These are phyloP conservation scores for Dendroctonus ponderosae DNA, from an alignment of 1,140 invertebrate species.

Conservation along the genomic window DNA sequence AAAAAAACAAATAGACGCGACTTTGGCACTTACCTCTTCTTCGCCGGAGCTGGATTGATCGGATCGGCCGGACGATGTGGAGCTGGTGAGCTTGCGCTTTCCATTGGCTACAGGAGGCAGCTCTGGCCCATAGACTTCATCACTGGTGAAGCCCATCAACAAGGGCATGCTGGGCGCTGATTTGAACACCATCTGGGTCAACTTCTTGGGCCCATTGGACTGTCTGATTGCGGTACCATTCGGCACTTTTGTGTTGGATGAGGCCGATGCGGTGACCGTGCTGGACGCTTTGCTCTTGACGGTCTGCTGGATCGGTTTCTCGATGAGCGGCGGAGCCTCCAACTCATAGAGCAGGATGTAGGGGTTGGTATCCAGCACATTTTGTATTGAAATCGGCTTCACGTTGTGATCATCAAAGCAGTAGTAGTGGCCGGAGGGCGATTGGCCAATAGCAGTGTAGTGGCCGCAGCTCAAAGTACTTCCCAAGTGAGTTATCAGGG, in stretches of 20 bases:
- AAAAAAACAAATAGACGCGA: no score
- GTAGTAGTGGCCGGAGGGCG: slow-evolving; percentile 80
- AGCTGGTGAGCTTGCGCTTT: slow-evolving; percentile 28
- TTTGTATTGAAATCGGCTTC: slow-evolving; percentile 67
- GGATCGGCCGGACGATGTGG: slow-evolving; percentile 2
- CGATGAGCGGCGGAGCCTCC: slow-evolving; percentile 53
- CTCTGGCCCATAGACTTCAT: slow-evolving; percentile 47
- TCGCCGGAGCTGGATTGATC: slow-evolving; percentile 25
- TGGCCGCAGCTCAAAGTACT: slow-evolving; percentile 94
- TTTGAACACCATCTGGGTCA: background rate
- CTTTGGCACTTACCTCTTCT: slow-evolving; percentile 17
- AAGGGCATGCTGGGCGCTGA: background rate
- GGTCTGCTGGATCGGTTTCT: slow-evolving; percentile 43
- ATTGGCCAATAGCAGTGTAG: slow-evolving; percentile 89
- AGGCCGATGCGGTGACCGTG: slow-evolving; percentile 34
- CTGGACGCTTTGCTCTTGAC: slow-evolving; percentile 42
- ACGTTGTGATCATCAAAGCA: slow-evolving; percentile 76
- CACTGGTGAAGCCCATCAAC: slow-evolving; percentile 38
- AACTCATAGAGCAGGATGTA: slow-evolving; percentile 90
- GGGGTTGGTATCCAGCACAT: slow-evolving; percentile 77
- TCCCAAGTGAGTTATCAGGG: slow-evolving; percentile 94
- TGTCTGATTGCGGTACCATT: background rate
- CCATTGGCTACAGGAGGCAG: slow-evolving; percentile 41
- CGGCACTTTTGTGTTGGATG: slow-evolving; percentile 5
- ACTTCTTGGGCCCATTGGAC: background rate